Base-by-base conservation (phyloP, 2,797 vertebrate genomes). In the Bradypus variegatus region DNA sequence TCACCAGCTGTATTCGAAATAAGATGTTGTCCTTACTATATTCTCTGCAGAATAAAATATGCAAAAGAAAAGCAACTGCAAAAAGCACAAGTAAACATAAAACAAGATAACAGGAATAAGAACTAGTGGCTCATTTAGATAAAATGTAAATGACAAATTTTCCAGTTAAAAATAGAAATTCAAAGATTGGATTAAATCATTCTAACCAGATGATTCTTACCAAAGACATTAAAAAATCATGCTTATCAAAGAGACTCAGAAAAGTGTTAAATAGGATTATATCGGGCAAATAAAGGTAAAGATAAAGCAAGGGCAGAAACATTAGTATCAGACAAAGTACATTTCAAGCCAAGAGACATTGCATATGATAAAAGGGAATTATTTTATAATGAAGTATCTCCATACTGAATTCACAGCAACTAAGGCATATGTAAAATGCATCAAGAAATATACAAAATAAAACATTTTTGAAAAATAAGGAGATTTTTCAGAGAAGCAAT, bases 91-190 rank as follows among this genome's bases (percentile, higher is more conserved):
- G 19, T 33, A 70, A 87, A 67, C 31, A 62, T 50, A 36, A 94
- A 91, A 45, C 33, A 87, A 92, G 50, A 77, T 31, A 69, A 84
- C 8, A 33, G 3, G 27, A 67, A 64, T 84, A 83, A 91, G 60
- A 90, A 45, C 23, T 21, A 80, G 38, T 19, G 19, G 27, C 7
- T 86, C 83, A 62, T 75, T 62, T 53, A 88, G 80, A 69, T 76
- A 65, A 58, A 83, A 81, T 50, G 16, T 31, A 73, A 92, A 93
- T n/a, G 38, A 88, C 8, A 19, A 53, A 90, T 62, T n/a, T 70
- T 78, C 77, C 89, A 77, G 67, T 45, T 73, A 81, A 70, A 88
- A 85, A 53, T 41, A 92, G 87, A 93, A 77, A 58, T 31, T 72
- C 33, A 60, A 89, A 73, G 18, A 55, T 21, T n/a, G 3, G 31